Percentiles rank a stretch among this genome's conserved stretches.
Conservation (phyloP, 2,797 vertebrate species). For the Lagocephalus sceleratus region DNA sequence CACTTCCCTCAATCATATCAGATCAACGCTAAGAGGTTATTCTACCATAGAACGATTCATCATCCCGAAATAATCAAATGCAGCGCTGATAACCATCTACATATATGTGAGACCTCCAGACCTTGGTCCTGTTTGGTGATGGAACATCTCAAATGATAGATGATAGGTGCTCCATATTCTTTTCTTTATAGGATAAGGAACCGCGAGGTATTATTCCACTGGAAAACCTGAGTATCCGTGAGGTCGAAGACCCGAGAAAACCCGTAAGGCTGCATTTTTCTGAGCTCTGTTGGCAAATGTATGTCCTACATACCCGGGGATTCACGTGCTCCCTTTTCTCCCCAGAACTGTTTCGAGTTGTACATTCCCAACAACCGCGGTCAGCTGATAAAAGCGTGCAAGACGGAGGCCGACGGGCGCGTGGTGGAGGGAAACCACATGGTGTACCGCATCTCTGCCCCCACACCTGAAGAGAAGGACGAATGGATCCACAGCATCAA, state of each 20-base stretch:
- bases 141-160: too few relatives aligned
- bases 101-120: too few relatives aligned
- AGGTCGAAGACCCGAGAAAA: constrained; percentile 93
- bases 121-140: too few relatives aligned
- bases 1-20: too few relatives aligned
- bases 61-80: too few relatives aligned
- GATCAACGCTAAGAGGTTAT: too few relatives aligned
- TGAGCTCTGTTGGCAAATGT: background rate
- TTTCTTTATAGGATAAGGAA: constrained; percentile 85
- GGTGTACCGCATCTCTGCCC: constrained; percentile 89
- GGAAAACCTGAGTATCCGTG: constrained; percentile 93
- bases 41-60: too few relatives aligned
- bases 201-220: constrained; percentile 91
- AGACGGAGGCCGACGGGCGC: constrained; percentile 86
- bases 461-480: constrained; percentile 91
- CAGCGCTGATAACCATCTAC: too few relatives aligned
- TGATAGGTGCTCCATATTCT: too few relatives aligned
- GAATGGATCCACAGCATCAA: constrained; percentile 95
- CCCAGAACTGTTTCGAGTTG: constrained; percentile 92
- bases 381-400: constrained; percentile 92
- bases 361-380: constrained; percentile 96
- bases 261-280: constrained; percentile 73
- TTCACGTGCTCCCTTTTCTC: background rate
- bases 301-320: too few relatives aligned
- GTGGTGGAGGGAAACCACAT: constrained; percentile 94